phyloP scores from a whole-genome alignment of 2,797 vertebrate genomes.

The Ficedula albicollis region DNA sequence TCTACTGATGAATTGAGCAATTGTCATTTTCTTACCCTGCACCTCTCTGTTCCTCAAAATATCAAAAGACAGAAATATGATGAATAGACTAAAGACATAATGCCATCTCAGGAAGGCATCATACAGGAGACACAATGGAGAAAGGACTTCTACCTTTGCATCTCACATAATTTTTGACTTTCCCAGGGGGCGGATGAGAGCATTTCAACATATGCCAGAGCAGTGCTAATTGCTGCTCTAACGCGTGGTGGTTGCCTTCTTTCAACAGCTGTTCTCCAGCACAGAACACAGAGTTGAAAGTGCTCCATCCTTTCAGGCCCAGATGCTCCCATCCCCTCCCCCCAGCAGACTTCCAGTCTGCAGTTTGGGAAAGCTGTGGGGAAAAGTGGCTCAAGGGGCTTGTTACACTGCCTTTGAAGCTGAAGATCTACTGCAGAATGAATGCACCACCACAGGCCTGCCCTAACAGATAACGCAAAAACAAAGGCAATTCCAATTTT shows the following conservation, averaged over 20 bases:
- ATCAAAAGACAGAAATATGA: not conserved
- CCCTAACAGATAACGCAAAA: not conserved
- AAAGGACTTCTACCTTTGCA: not conserved
- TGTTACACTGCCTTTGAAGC: conserved; percentile 46
- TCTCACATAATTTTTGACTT: not conserved
- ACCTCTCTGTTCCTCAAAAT: not conserved
- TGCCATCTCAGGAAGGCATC: not conserved
- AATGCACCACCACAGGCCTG: not conserved
- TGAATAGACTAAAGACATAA: not conserved
- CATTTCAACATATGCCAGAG: conserved; percentile 21
- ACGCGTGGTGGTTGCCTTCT: not conserved
- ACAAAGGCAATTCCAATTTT: not conserved
- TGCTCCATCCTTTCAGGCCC: conserved; percentile 23
- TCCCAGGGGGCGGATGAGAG: not conserved
- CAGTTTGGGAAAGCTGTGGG: not conserved
- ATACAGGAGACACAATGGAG: not conserved
- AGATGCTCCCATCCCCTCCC: conserved; percentile 44
- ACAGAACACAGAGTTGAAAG: conserved; percentile 39
- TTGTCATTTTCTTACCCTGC: not conserved
- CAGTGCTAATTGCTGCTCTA: conserved; percentile 27
- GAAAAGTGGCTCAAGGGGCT: not conserved
- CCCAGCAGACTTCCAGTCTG: conserved; percentile 17
- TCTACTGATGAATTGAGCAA: not conserved
- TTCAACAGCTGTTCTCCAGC: conserved; percentile 44
- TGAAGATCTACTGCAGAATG: not conserved